These are phyloP conservation scores for Pagrus major DNA, from an alignment of 2,113 vertebrate species.

Conservation along the genomic window DNA sequence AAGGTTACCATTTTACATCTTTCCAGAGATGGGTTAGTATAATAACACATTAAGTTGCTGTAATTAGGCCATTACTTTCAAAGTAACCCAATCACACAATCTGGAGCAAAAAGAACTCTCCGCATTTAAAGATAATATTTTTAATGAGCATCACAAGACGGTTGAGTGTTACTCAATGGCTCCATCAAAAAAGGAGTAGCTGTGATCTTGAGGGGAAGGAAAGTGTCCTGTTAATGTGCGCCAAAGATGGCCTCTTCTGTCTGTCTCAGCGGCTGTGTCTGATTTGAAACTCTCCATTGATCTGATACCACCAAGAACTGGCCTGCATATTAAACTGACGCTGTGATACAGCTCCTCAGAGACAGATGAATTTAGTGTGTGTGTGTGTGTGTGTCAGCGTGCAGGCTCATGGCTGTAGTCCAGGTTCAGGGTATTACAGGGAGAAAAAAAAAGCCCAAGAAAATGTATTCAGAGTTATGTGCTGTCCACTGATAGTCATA, in stretches of 20 bases:
- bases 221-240: conserved; percentile 72
- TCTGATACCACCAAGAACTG: conserved; percentile 77
- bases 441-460: conserved; percentile 16
- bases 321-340: conserved; percentile 72
- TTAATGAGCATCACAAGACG: conserved; percentile 76
- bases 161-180: conserved; percentile 66
- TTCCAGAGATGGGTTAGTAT: conserved; percentile 51
- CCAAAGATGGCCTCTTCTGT: conserved; percentile 75
- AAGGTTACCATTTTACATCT: conserved; percentile 40
- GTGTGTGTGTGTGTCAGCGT: conserved; percentile 27
- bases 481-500: conserved; percentile 65
- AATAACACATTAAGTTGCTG: conserved; percentile 63
- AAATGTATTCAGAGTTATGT: conserved; percentile 56
- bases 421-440: conserved; percentile 48
- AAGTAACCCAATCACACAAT: conserved; percentile 55
- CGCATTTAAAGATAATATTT: conserved; percentile 73
- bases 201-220: conserved; percentile 70
- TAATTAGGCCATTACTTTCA: conserved; percentile 75
- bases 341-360: conserved; percentile 55
- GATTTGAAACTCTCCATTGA: conserved; percentile 77
- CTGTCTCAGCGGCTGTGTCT: conserved; percentile 71
- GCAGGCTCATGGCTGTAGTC: conserved; percentile 50
- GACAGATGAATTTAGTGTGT: conserved; percentile 41
- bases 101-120: conserved; percentile 42
- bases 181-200: conserved; percentile 66